These are phyloP conservation scores for Enteromius mattozi DNA, from an alignment of 2,797 vertebrate genomes.

Conservation along the genomic window DNA sequence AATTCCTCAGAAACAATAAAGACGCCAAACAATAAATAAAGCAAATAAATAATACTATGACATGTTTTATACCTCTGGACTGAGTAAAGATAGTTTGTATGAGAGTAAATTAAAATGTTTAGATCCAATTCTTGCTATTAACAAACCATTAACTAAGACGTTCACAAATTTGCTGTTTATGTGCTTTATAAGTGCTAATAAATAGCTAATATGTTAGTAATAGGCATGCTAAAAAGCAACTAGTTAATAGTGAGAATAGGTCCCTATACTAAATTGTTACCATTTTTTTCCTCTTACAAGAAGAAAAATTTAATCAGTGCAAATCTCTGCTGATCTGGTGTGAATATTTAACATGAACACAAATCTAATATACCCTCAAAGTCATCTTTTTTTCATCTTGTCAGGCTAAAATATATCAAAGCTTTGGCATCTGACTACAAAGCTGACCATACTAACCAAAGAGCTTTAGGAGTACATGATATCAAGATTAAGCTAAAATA, in stretches of 20 bases:
- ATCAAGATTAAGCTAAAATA: constrained; percentile 7
- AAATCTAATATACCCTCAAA: not conserved
- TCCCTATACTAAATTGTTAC: not conserved
- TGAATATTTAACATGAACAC: not conserved
- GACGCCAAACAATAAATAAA: too few species aligned
- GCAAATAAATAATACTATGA: not conserved
- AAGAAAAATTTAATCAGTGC: not conserved
- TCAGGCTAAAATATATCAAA: not conserved
- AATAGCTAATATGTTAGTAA: not conserved
- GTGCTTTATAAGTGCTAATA: not conserved
- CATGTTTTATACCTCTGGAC: not conserved
- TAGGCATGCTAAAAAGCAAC: not conserved
- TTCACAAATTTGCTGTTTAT: too few species aligned
- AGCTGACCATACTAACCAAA: not conserved
- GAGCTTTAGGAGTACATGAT: not conserved
- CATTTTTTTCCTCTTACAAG: not conserved
- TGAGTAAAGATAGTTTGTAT: not conserved
- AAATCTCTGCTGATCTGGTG: not conserved
- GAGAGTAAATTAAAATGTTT: not conserved
- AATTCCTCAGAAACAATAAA: constrained; percentile 23
- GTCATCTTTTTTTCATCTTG: not conserved
- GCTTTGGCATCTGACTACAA: not conserved
- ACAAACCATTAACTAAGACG: not conserved
- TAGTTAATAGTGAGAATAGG: not conserved
- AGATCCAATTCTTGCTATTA: not conserved